These are phyloP conservation scores for Urophycis tenuis DNA, from an alignment of 2,797 vertebrate genomes.

Conservation along the genomic window DNA sequence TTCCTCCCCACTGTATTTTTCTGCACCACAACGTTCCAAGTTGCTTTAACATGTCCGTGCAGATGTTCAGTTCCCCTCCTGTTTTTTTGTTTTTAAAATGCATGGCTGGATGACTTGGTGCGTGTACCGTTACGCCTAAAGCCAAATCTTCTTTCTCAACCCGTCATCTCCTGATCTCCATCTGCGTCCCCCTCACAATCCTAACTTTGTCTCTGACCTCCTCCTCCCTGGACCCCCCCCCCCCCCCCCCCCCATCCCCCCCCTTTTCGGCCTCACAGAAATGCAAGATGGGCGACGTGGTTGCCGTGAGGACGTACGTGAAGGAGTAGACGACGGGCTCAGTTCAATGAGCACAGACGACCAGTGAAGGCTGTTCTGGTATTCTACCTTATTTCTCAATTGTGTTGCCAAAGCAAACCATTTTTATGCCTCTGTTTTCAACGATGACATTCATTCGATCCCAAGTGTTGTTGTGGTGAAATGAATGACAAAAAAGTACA, in stretches of 20 bases:
- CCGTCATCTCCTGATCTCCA: too few species aligned
- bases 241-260: background rate
- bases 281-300: slow-evolving; percentile 82
- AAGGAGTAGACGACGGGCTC: slow-evolving; percentile 57
- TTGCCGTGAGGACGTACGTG: slow-evolving; percentile 85
- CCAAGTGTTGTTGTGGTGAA: slow-evolving; percentile 67
- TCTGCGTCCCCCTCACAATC: too few species aligned
- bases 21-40: background rate
- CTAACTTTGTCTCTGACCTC: too few species aligned
- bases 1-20: background rate
- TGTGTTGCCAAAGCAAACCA: slow-evolving; percentile 62
- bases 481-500: background rate
- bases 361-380: slow-evolving; percentile 50
- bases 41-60: background rate
- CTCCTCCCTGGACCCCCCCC: background rate
- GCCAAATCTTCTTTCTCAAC: too few species aligned
- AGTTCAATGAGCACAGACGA: slow-evolving; percentile 56
- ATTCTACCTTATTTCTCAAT: slow-evolving; percentile 38
- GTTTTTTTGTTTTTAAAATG: too few species aligned
- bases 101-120: too few species aligned
- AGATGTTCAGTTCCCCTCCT: background rate
- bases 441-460: slow-evolving; percentile 65
- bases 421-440: slow-evolving; percentile 61
- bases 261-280: slow-evolving; percentile 65
- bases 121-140: too few species aligned